Percentiles rank a stretch among this genome's conserved stretches.
Evolutionary conservation across 2,888 invertebrate species (phyloP).

Genomic region (Campoplex capitator): DNA sequence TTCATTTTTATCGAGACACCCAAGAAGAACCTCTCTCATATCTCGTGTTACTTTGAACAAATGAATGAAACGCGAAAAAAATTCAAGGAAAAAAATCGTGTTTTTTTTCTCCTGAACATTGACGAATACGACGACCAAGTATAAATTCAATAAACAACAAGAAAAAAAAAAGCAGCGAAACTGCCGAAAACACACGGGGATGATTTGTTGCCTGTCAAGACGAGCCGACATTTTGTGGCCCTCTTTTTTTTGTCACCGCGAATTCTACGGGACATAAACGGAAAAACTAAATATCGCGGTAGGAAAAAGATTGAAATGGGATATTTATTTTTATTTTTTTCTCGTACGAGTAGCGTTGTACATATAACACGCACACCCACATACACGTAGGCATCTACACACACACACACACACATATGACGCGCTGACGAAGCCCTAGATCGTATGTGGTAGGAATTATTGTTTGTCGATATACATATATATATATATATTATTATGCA

Average conservation of each 20-base stretch:
- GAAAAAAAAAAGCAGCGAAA: neutral
- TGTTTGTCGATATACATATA: constrained; percentile 43
- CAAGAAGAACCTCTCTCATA: neutral
- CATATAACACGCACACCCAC: constrained; percentile 19
- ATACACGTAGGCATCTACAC: neutral
- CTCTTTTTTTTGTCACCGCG: neutral
- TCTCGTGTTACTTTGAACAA: neutral
- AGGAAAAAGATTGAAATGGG: constrained; percentile 47
- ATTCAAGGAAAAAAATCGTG: neutral
- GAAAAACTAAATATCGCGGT: neutral
- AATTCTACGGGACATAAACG: neutral
- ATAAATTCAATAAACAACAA: neutral
- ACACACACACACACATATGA: constrained; percentile 1
- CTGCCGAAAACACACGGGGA: neutral
- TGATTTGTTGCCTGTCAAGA: neutral
- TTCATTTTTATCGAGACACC: neutral
- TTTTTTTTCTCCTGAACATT: neutral
- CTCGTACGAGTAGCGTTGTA: neutral
- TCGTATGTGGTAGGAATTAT: constrained; percentile 57
- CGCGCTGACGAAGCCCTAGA: constrained; percentile 41
- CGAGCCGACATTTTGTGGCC: neutral
- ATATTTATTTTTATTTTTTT: neutral
- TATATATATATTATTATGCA: constrained; percentile 18
- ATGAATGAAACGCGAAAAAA: neutral
- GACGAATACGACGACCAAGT: neutral